Conservation (phyloP, 2,113 vertebrate species). For the Astur gentilis region DNA sequence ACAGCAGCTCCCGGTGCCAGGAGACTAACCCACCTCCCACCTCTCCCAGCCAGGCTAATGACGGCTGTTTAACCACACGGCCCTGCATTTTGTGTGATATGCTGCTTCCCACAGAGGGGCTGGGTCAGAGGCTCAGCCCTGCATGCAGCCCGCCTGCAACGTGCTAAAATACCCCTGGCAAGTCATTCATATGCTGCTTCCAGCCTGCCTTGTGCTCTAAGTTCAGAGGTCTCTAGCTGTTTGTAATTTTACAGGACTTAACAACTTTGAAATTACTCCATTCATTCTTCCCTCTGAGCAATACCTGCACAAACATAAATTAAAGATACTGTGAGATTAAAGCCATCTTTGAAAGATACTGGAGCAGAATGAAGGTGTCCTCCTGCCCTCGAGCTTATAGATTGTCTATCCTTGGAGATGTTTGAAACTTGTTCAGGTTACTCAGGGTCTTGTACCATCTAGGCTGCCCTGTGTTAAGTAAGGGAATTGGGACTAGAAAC, state of each 20-base stretch:
- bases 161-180: not conserved
- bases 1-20: not conserved
- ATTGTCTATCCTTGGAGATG: not conserved
- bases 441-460: not conserved
- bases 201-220: not conserved
- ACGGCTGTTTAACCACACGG: not conserved
- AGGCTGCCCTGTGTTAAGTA: not conserved
- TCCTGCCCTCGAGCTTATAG: not conserved
- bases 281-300: not conserved
- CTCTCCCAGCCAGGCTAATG: not conserved
- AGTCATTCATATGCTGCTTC: rapidly evolving
- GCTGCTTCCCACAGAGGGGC: not conserved
- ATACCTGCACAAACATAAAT: not conserved
- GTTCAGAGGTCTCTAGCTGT: not conserved
- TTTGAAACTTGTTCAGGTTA: not conserved
- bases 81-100: not conserved
- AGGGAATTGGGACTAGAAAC: not conserved
- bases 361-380: not conserved
- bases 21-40: not conserved
- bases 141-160: rapidly evolving
- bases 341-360: not conserved
- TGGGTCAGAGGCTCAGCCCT: not conserved
- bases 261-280: not conserved
- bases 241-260: not conserved
- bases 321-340: not conserved